A percentile compares a stretch with the other conserved stretches of the same genome.
phyloP scores from a whole-genome alignment of 2,797 vertebrate species.

The Alcedo quadribrachys region DNA sequence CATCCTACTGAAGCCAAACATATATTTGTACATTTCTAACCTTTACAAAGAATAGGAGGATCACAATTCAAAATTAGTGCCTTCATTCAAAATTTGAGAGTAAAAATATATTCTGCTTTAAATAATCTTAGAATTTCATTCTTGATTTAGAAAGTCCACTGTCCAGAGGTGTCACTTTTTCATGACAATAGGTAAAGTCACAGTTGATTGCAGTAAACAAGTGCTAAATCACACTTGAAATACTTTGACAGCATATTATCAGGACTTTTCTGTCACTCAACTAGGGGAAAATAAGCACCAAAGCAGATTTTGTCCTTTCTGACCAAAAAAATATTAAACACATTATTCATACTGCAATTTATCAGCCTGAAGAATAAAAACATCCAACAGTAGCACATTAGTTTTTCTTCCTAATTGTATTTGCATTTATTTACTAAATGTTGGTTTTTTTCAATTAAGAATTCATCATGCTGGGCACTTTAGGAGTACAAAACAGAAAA shows the following conservation, averaged over 20 bases:
- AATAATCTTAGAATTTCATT: background rate
- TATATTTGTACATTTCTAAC: background rate
- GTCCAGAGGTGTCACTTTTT: background rate
- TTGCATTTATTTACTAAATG: background rate
- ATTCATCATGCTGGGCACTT: background rate
- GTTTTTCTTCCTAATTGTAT: background rate
- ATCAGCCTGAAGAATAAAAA: background rate
- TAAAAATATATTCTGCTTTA: background rate
- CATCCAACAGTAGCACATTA: background rate
- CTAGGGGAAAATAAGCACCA: background rate
- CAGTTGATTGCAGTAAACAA: background rate
- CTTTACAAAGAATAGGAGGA: background rate
- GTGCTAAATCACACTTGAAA: background rate
- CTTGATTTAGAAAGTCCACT: background rate
- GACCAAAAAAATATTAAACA: background rate
- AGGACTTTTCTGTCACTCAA: background rate
- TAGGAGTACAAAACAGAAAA: background rate
- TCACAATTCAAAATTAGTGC: background rate
- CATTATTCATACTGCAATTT: background rate
- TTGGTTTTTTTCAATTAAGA: background rate
- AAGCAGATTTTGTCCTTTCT: background rate
- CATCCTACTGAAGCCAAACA: background rate
- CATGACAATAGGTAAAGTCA: background rate
- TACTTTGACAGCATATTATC: background rate
- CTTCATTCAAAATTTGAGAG: background rate